phyloP scores from a whole-genome alignment of 30 jellyfish, hydroid and myxozoan genomes.

The Catostylus mosaicus region DNA sequence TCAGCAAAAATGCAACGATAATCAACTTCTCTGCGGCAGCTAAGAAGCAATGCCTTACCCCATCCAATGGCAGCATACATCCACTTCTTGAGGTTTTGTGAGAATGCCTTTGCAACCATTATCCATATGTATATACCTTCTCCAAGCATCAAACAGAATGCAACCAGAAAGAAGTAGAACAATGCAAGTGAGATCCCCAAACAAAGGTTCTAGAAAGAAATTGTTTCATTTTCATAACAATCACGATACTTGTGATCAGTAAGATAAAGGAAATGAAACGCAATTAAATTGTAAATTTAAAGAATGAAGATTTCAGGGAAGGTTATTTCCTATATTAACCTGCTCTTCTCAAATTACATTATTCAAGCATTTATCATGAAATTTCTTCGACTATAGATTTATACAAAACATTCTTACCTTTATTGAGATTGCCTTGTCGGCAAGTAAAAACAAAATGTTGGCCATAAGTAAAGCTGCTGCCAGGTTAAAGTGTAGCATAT shows the following conservation, averaged over 20 bases:
- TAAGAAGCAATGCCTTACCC: too few relatives aligned
- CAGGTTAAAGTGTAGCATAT: conserved; percentile 65
- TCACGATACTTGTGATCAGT: too few relatives aligned
- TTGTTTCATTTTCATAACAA: too few relatives aligned
- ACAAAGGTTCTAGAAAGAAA: conserved; percentile 53
- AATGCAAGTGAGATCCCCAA: conserved; percentile 54
- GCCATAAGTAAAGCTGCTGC: conserved; percentile 67
- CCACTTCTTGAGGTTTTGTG: conserved; percentile 48
- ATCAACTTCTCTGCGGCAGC: too few relatives aligned
- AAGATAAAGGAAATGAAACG: too few relatives aligned
- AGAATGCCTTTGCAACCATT: conserved; percentile 73
- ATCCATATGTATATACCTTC: conserved; percentile 83
- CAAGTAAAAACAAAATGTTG: conserved; percentile 41
- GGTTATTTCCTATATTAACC: too few relatives aligned
- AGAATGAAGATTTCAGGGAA: too few relatives aligned
- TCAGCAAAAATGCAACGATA: too few relatives aligned
- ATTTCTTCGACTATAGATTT: neutral
- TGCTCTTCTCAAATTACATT: too few relatives aligned
- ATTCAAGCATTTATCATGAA: too few relatives aligned
- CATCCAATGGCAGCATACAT: conserved; percentile 67
- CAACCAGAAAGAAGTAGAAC: conserved; percentile 74
- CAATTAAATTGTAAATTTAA: too few relatives aligned
- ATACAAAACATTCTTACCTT: conserved; percentile 30
- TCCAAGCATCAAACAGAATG: conserved; percentile 76
- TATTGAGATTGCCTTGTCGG: conserved; percentile 34